Base-by-base conservation (phyloP, 2,797 vertebrate genomes). In the Smutsia gigantea region DNA sequence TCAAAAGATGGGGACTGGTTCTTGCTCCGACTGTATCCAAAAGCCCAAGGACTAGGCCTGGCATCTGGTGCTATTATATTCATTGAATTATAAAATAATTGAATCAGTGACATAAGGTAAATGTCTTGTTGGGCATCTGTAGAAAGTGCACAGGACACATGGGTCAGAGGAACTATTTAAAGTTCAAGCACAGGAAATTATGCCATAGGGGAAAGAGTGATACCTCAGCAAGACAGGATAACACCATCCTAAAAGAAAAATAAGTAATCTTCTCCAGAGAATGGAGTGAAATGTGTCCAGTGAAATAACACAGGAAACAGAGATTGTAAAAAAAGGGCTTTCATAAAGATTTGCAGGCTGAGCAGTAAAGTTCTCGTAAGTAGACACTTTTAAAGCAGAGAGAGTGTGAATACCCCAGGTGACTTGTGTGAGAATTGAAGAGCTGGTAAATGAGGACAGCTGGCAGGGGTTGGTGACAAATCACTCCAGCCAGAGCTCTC, bases 121-220 rank as follows among this genome's bases (percentile, higher is more conserved):
- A 94, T 94, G 42, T 68, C 61, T 72, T 15, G 8, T 84, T 5
- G 21, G 46, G 14, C 17, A 46, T 87, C 71, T 19, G 7, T 34
- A 39, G 74, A 84, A 95, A 71, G 59, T 49, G 79, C 64, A 79
- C 82, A 85, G 82, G 88, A 17, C 15, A 63, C n/a, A 61, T 13
- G 34, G 66, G 42, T 91, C 89, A 82, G 34, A 82, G 66, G 34
- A 77, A 46, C 57, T 75, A 69, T 74, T 87, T 90, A 69, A 95
- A 87, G 51, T 79, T 91, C 57, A 79, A 31, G 5, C 21, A 61
- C 66, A 94, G 82, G 77, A 93, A 96, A 90, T 94, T 87, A 64
- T 71, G 21, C 53, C 66, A 51, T 18, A 37, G 29, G 3, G 4
- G 39, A 63, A 93, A 8, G 63, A 71, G 51, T 27, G 37, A 95